Evolutionary conservation across 2,797 vertebrate genomes (phyloP).

Genomic region (Malurus leucopterus): DNA sequence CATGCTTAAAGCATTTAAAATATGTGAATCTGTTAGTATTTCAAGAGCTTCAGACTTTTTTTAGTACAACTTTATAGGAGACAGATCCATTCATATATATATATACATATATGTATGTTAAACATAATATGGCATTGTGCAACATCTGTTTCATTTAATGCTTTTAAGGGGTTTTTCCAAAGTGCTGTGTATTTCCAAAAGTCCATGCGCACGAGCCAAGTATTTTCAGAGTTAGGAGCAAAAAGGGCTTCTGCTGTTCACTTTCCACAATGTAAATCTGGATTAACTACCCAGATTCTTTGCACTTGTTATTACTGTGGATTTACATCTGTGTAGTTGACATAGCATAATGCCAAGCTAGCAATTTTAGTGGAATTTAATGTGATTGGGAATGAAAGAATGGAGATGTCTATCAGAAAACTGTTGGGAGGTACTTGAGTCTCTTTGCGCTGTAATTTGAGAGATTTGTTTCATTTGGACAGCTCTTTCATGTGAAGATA

Average conservation of each 20-base stretch:
- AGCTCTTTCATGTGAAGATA: slow-evolving; percentile 85
- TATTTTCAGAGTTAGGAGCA: neutral
- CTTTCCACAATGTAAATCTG: neutral
- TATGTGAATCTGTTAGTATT: neutral
- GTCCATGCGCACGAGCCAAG: neutral
- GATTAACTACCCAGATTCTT: neutral
- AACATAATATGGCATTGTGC: neutral
- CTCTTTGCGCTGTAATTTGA: slow-evolving; percentile 16
- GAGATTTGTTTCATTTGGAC: slow-evolving; percentile 38
- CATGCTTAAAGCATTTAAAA: neutral
- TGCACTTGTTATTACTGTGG: neutral
- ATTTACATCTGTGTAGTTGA: slow-evolving; percentile 38
- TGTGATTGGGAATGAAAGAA: slow-evolving; percentile 7
- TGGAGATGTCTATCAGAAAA: slow-evolving; percentile 13
- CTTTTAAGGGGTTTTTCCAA: neutral
- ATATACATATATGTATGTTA: neutral
- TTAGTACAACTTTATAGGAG: neutral
- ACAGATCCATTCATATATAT: too few relatives aligned
- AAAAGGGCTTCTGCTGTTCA: neutral
- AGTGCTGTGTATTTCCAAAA: neutral
- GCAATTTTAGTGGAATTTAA: slow-evolving; percentile 50
- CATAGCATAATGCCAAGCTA: neutral
- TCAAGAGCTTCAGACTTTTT: neutral
- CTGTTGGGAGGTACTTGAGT: neutral
- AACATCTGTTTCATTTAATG: neutral